A percentile compares a stretch with the other conserved stretches of the same genome.
phyloP scores from a whole-genome alignment of 92 coral and sea anemone genomes.

The Epizoanthus scotinus region DNA sequence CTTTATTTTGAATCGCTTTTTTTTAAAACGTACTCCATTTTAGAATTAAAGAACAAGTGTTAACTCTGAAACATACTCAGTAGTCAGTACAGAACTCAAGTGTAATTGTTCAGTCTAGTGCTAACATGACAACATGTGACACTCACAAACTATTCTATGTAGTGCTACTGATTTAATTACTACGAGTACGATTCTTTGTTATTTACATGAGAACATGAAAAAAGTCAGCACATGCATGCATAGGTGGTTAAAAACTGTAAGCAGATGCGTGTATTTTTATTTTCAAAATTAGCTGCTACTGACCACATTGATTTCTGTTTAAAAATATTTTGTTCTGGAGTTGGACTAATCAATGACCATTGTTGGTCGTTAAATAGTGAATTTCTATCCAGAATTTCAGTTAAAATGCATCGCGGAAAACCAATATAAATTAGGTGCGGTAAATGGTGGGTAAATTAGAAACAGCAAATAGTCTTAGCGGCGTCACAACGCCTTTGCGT shows the following conservation, averaged over 20 bases:
- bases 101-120: not conserved
- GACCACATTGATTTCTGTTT: not conserved
- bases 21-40: too few species aligned
- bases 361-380: not conserved
- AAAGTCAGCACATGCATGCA: not conserved
- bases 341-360: not conserved
- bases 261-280: too few species aligned
- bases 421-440: not conserved
- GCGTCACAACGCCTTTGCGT: too few species aligned
- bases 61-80: not conserved
- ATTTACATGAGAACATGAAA: not conserved
- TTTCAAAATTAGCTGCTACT: not conserved
- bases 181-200: not conserved
- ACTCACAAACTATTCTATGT: not conserved
- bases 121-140: not conserved
- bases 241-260: too few species aligned
- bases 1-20: too few species aligned
- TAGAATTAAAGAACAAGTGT: too few species aligned
- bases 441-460: not conserved
- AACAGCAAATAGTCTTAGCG: too few species aligned
- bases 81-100: not conserved
- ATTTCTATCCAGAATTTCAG: not conserved
- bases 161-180: not conserved
- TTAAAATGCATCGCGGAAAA: not conserved
- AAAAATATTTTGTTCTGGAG: not conserved